These are phyloP conservation scores for Oophaga sylvatica DNA, from an alignment of 2,797 vertebrate species.

Conservation along the genomic window DNA sequence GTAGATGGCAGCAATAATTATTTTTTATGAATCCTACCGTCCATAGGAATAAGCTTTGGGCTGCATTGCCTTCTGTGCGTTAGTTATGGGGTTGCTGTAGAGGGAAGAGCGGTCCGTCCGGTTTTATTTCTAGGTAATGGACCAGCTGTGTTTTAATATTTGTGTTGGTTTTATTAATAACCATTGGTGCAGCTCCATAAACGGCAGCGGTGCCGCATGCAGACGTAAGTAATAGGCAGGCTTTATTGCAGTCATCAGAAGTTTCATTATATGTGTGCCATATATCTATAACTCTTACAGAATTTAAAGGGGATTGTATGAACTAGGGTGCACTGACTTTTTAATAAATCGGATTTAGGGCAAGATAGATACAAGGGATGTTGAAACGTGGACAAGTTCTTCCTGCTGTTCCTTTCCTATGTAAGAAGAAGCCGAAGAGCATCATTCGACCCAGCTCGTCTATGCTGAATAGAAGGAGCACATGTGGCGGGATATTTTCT, in stretches of 20 bases:
- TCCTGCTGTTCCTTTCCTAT: too few relatives aligned
- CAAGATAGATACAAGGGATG: too few relatives aligned
- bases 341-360: too few relatives aligned
- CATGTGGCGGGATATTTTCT: not conserved
- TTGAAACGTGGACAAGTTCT: too few relatives aligned
- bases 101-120: not conserved
- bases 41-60: not conserved
- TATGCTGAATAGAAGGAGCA: too few relatives aligned
- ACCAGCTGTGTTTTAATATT: slow-evolving; percentile 2
- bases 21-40: slow-evolving; percentile 63
- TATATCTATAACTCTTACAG: not conserved
- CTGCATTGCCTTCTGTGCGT: not conserved
- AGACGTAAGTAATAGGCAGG: not conserved
- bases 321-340: too few relatives aligned
- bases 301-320: too few relatives aligned
- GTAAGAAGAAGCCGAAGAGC: too few relatives aligned
- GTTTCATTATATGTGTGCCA: not conserved
- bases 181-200: slow-evolving; percentile 1
- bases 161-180: slow-evolving; percentile 26
- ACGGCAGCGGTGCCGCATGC: not conserved
- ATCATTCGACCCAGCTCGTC: too few relatives aligned
- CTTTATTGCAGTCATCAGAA: not conserved
- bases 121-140: slow-evolving; percentile 24
- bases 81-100: not conserved
- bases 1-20: slow-evolving; percentile 66